These are phyloP conservation scores for Oxyruncus cristatus DNA, from an alignment of 2,113 vertebrate species.

Conservation along the genomic window DNA sequence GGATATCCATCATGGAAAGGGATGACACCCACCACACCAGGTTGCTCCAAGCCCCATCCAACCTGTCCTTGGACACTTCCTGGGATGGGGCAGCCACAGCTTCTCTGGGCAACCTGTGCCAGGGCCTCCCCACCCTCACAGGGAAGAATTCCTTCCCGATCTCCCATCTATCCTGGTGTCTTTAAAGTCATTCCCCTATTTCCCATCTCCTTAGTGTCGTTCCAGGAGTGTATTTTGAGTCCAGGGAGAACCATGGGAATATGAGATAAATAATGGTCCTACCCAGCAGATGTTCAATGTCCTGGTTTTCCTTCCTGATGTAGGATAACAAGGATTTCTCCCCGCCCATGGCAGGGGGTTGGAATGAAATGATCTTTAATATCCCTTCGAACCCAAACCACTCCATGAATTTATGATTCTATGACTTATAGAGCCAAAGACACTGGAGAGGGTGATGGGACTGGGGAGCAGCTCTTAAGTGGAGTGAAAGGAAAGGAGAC, in stretches of 20 bases:
- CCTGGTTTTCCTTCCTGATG: background rate
- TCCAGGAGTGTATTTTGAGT: background rate
- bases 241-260: background rate
- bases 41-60: background rate
- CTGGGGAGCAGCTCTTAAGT: background rate
- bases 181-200: background rate
- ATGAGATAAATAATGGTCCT: rapidly evolving
- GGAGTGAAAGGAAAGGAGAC: background rate
- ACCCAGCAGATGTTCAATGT: background rate
- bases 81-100: background rate
- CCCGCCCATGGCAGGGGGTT: background rate
- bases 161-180: background rate
- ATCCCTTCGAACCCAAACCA: background rate
- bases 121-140: background rate
- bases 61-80: background rate
- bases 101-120: rapidly evolving
- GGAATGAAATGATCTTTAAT: background rate
- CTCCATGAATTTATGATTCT: background rate
- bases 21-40: background rate
- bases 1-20: background rate
- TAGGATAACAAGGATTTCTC: background rate
- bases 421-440: background rate
- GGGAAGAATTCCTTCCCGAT: background rate
- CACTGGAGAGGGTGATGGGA: background rate
- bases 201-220: background rate